phyloP scores from a whole-genome alignment of 1,140 invertebrate species.

The Calephelis nemesis region DNA sequence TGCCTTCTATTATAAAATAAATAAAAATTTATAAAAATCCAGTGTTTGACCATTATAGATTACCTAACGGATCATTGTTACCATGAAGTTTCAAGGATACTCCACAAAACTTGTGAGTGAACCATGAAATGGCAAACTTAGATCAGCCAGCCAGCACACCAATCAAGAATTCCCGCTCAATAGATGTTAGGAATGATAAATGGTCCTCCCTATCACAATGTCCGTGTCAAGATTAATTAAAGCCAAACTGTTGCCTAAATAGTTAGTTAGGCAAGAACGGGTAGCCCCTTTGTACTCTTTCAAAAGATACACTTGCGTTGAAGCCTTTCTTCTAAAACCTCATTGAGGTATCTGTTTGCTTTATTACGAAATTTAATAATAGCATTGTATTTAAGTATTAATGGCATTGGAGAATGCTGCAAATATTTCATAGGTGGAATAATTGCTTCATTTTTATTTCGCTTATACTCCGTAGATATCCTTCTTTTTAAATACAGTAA shows the following conservation, averaged over 20 bases:
- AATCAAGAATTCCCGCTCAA: conserved; percentile 1
- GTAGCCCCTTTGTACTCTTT: conserved; percentile 48
- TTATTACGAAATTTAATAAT: conserved; percentile 33
- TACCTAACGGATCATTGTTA: no score
- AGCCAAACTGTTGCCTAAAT: conserved; percentile 62
- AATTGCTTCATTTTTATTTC: no score
- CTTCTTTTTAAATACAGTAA: no score
- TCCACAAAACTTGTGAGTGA: not conserved
- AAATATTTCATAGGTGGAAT: no score
- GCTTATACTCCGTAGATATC: no score
- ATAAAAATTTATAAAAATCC: no score
- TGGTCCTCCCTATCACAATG: conserved; percentile 57
- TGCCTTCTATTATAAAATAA: no score
- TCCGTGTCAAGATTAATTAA: conserved; percentile 72
- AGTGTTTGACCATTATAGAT: no score
- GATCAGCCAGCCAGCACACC: not conserved
- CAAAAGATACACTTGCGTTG: conserved; percentile 36
- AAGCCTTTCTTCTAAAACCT: conserved; percentile 32
- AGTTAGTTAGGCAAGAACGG: conserved; percentile 64
- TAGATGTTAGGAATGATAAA: conserved; percentile 52
- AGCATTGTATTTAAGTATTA: no score
- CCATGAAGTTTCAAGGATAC: not conserved
- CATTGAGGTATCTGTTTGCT: conserved; percentile 24
- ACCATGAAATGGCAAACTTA: conserved; percentile 1
- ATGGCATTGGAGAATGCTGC: no score